Evolutionary conservation across 2,888 invertebrate genomes (phyloP).

Genomic region (Craniophora ligustri): DNA sequence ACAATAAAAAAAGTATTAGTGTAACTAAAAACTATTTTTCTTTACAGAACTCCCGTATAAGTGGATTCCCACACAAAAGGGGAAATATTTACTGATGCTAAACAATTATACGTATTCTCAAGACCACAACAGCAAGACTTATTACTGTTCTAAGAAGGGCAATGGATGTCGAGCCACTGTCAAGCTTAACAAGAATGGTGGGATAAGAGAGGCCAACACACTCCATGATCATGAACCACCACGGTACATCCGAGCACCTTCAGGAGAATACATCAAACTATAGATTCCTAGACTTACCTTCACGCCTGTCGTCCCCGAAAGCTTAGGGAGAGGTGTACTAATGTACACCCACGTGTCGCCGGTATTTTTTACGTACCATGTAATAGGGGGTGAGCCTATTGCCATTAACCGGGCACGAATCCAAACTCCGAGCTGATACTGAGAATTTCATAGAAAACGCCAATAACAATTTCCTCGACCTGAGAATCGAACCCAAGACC

Average conservation of each 20-base stretch:
- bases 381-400: no score
- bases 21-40: neutral
- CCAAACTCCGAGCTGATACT: no score
- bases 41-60: conserved; percentile 38
- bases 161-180: conserved; percentile 53
- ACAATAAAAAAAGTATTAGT: neutral
- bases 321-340: no score
- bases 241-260: conserved; percentile 24
- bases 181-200: conserved; percentile 37
- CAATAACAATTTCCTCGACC: no score
- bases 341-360: no score
- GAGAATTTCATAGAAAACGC: no score
- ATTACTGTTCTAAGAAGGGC: conserved; percentile 51
- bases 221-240: conserved; percentile 45
- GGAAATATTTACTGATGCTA: conserved; percentile 46
- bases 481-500: no score
- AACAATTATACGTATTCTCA: conserved; percentile 48
- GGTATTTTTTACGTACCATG: no score
- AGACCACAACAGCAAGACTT: conserved; percentile 40
- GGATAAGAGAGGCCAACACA: conserved; percentile 20
- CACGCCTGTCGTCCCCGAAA: no score
- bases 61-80: conserved; percentile 52
- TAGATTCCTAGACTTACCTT: neutral
- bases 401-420: no score
- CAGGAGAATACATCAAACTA: conserved; percentile 38